A percentile compares a stretch with the other conserved stretches of the same genome.
phyloP scores from a whole-genome alignment of 2,797 vertebrate species.

The Distichodus sexfasciatus region DNA sequence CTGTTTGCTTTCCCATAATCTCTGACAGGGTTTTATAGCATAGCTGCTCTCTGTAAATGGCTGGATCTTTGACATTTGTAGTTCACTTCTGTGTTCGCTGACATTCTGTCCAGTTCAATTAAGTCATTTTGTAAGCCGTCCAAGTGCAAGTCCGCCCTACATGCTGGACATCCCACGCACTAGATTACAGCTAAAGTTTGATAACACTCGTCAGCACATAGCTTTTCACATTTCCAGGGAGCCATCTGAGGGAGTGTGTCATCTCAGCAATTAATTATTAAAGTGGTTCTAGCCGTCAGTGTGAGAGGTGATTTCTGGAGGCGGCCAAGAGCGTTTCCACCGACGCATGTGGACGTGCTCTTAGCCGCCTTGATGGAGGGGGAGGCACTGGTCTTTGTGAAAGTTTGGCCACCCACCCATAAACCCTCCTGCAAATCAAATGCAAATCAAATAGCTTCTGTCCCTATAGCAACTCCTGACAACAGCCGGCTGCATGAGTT shows the following conservation, averaged over 20 bases:
- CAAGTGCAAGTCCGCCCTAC: background rate
- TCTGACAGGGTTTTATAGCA: constrained; percentile 22
- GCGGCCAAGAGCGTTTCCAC: constrained; percentile 25
- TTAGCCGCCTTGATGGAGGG: constrained; percentile 3
- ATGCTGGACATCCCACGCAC: background rate
- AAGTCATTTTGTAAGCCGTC: background rate
- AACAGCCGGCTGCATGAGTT: constrained; percentile 36
- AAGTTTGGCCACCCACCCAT: constrained; percentile 49
- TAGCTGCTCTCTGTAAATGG: constrained; percentile 3
- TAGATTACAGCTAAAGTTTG: background rate
- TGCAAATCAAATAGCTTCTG: constrained; percentile 48
- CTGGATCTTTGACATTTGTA: background rate
- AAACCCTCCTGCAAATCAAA: constrained; percentile 45
- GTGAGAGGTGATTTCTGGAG: constrained; percentile 39
- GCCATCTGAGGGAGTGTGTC: constrained; percentile 10
- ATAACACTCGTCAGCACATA: background rate
- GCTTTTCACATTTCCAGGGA: constrained; percentile 10
- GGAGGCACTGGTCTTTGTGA: constrained; percentile 9
- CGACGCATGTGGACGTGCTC: no score
- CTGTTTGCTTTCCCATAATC: constrained; percentile 45
- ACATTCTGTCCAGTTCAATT: background rate
- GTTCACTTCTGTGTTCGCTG: background rate
- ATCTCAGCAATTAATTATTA: constrained; percentile 22
- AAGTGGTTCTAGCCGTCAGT: constrained; percentile 5
- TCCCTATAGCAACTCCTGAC: constrained; percentile 21